Evolutionary conservation across 2,113 vertebrate species (phyloP).

Genomic region (Esox niger): DNA sequence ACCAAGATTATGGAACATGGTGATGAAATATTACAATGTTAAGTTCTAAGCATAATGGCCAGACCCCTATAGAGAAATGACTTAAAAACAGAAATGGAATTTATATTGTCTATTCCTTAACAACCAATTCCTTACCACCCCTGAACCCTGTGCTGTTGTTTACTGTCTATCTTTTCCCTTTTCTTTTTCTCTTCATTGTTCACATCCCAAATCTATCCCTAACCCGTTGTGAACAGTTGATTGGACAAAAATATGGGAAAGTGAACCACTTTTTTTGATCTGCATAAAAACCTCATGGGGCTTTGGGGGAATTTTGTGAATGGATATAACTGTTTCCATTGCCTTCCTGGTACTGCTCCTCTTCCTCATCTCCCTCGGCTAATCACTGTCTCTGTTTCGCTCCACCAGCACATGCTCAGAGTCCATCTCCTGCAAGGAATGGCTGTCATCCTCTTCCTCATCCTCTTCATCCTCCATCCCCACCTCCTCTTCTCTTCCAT

Average conservation of each 20-base stretch:
- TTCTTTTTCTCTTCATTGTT: background rate
- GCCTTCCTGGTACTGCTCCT: background rate
- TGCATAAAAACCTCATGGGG: background rate
- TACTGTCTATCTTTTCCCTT: background rate
- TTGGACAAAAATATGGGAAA: background rate
- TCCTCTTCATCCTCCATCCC: slow-evolving; percentile 56
- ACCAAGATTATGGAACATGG: background rate
- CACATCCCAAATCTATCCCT: background rate
- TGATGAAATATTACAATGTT: slow-evolving; percentile 4
- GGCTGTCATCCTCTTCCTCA: slow-evolving; percentile 79
- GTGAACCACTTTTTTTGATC: background rate
- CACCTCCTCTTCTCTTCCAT: slow-evolving; percentile 60
- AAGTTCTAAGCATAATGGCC: background rate
- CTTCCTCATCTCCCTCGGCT: slow-evolving; percentile 18
- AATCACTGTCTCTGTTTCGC: slow-evolving; percentile 82
- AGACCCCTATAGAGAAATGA: background rate
- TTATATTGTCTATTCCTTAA: too few relatives aligned
- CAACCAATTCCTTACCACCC: too few relatives aligned
- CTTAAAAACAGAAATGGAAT: background rate
- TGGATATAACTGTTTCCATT: background rate
- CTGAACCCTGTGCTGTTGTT: too few relatives aligned
- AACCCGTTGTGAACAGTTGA: slow-evolving; percentile 9
- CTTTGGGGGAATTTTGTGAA: background rate
- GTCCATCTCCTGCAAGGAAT: slow-evolving; percentile 81
- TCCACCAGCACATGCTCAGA: slow-evolving; percentile 79